phyloP scores from a whole-genome alignment of 2,113 vertebrate genomes.

The Brevimyrus niger region DNA sequence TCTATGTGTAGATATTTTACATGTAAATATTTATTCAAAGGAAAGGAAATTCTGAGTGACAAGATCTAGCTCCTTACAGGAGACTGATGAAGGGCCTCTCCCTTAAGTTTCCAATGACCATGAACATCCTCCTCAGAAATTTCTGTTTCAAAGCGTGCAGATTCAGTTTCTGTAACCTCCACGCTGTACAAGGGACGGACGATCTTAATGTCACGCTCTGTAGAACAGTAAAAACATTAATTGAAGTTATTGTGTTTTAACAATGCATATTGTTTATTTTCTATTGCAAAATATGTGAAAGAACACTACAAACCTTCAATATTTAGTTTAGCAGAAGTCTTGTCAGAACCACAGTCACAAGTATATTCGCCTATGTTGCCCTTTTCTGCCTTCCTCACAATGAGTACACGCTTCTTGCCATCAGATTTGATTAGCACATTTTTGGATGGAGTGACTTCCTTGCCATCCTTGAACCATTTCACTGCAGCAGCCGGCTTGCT shows the following conservation, averaged over 20 bases:
- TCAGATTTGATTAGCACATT: constrained; percentile 75
- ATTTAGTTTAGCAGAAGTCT: constrained; percentile 80
- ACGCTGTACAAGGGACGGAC: constrained; percentile 83
- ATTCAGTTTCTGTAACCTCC: constrained; percentile 91
- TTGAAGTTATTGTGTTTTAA: not conserved
- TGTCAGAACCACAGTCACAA: constrained; percentile 90
- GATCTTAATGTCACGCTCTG: constrained; percentile 94
- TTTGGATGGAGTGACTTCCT: constrained; percentile 85
- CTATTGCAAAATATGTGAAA: constrained; percentile 13
- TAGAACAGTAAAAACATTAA: not conserved
- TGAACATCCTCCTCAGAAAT: constrained; percentile 89
- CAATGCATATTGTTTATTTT: not conserved
- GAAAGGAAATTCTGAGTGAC: not conserved
- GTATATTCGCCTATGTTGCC: constrained; percentile 74
- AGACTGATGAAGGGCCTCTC: constrained; percentile 74
- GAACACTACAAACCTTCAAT: constrained; percentile 78
- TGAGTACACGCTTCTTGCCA: constrained; percentile 76
- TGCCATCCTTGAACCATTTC: constrained; percentile 86
- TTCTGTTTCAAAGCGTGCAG: constrained; percentile 87
- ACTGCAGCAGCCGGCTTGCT: constrained; percentile 81
- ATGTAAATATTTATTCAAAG: not conserved
- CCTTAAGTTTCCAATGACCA: constrained; percentile 87
- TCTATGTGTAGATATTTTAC: not conserved
- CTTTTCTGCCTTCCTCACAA: constrained; percentile 79
- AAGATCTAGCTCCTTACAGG: constrained; percentile 63